Evolutionary conservation across 2,888 invertebrate species (phyloP).

Genomic region (Mythimna pallens): DNA sequence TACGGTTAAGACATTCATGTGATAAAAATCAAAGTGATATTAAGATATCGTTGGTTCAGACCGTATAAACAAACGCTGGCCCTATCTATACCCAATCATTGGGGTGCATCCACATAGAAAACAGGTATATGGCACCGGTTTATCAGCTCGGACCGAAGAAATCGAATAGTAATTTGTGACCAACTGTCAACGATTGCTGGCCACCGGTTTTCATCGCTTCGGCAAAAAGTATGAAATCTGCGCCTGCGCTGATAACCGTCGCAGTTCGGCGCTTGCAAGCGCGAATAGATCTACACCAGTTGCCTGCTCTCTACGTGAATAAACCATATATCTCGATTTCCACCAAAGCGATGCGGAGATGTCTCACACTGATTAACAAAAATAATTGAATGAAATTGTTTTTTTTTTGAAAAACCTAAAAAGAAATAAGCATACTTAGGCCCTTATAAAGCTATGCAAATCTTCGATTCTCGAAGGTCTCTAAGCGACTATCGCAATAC

Average conservation of each 20-base stretch:
- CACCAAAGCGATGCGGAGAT: conserved; percentile 19
- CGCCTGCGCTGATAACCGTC: neutral
- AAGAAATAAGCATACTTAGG: too few species aligned
- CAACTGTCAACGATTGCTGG: neutral
- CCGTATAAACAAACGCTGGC: neutral
- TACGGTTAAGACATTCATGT: neutral
- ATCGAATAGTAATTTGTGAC: neutral
- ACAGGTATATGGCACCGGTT: neutral
- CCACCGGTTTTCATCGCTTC: too few species aligned
- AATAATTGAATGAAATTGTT: neutral
- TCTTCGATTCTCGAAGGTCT: too few species aligned
- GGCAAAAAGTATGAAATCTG: neutral
- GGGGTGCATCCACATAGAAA: neutral
- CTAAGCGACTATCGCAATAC: too few species aligned
- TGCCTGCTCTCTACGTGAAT: neutral
- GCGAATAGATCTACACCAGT: neutral
- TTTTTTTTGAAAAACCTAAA: neutral
- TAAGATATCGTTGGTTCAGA: neutral
- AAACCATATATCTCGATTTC: neutral
- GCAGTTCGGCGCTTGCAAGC: neutral
- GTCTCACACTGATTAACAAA: conserved; percentile 1
- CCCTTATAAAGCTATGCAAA: too few species aligned
- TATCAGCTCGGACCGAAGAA: neutral
- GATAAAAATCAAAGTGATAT: conserved; percentile 5
- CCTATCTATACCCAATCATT: neutral